phyloP scores from a whole-genome alignment of 2,797 vertebrate species.

The Hippocampus kuda region DNA sequence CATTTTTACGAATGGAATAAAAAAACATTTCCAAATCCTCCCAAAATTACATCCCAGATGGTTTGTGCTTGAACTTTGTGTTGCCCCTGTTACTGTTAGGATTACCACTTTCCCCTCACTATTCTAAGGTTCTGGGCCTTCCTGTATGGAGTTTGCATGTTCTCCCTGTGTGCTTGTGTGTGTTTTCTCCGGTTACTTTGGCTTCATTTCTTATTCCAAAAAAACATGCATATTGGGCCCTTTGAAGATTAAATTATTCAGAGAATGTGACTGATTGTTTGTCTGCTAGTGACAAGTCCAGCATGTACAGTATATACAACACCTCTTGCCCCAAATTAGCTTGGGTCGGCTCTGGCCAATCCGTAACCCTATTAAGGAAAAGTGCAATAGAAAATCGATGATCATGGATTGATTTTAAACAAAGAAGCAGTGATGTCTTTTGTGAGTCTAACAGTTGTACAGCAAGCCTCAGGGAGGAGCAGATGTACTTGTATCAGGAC shows the following conservation, averaged over 20 bases:
- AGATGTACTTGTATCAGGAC: constrained; percentile 1
- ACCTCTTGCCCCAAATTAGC: not conserved
- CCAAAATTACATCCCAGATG: not conserved
- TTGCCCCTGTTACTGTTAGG: too few species aligned
- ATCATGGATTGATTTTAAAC: not conserved
- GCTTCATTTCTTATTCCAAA: not conserved
- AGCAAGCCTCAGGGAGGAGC: constrained; percentile 4
- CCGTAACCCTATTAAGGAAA: not conserved
- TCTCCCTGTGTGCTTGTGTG: not conserved
- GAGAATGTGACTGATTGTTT: too few species aligned
- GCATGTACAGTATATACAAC: not conserved
- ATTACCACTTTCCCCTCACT: too few species aligned
- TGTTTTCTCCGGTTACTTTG: not conserved
- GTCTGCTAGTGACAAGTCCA: too few species aligned
- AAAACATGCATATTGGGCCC: not conserved
- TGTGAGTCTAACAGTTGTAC: not conserved
- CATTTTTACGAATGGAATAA: not conserved
- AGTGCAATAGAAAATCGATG: not conserved
- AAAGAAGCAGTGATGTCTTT: not conserved
- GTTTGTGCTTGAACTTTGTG: too few species aligned
- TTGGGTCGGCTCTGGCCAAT: not conserved
- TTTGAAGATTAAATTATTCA: not conserved
- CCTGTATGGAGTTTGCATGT: too few species aligned
- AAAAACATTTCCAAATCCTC: not conserved
- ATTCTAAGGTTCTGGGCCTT: too few species aligned